phyloP scores from a whole-genome alignment of 2,113 vertebrate genomes.

The Hirundichthys speculiger region DNA sequence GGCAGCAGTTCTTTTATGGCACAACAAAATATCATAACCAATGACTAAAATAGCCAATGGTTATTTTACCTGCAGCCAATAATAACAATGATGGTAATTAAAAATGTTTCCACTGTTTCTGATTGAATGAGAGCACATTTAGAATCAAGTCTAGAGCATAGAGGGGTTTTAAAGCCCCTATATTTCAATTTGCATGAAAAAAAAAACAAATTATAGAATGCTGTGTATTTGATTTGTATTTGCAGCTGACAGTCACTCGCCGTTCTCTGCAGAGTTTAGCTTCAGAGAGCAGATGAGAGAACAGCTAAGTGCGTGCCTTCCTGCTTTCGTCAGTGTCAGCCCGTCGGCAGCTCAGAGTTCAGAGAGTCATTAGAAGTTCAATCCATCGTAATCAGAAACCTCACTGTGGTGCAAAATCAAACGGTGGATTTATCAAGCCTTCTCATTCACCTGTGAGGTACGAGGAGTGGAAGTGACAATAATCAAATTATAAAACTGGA shows the following conservation, averaged over 20 bases:
- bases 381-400: conserved; percentile 52
- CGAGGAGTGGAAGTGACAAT: no score
- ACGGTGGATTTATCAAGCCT: conserved; percentile 40
- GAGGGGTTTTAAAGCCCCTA: no score
- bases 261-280: conserved; percentile 23
- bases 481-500: no score
- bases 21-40: background rate
- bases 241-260: conserved; percentile 20
- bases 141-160: no score
- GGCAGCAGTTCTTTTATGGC: conserved; percentile 44
- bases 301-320: conserved; percentile 18
- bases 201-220: background rate
- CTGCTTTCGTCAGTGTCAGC: conserved; percentile 35
- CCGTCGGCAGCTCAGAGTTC: conserved; percentile 23
- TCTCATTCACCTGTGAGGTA: no score
- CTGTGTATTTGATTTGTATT: conserved; percentile 13
- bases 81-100: no score
- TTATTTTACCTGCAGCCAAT: background rate
- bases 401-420: conserved; percentile 49
- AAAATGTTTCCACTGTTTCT: no score
- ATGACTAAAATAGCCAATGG: no score
- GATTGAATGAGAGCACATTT: no score
- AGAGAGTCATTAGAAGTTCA: conserved; percentile 31
- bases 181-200: background rate
- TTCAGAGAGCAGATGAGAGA: conserved; percentile 20